phyloP scores from a whole-genome alignment of 2,113 vertebrate species.

The Saguinus imperator region DNA sequence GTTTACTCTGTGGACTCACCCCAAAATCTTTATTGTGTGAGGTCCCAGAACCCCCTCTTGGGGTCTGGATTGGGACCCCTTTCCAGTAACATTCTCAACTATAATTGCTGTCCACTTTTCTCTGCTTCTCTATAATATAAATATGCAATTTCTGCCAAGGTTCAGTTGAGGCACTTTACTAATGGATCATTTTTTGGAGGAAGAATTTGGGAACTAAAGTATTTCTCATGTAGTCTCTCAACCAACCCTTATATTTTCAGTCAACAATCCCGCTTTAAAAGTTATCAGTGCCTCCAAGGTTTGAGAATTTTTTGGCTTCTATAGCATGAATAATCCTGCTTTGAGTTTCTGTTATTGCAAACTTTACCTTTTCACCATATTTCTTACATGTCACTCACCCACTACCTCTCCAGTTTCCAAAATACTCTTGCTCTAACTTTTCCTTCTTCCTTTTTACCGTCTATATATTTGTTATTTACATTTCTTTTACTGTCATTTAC shows the following conservation, averaged over 20 bases:
- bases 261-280: too few species aligned
- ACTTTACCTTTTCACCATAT: not conserved
- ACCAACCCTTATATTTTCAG: not conserved
- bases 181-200: not conserved
- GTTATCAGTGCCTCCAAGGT: not conserved
- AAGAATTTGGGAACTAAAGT: not conserved
- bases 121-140: not conserved
- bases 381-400: not conserved
- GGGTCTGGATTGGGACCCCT: too few species aligned
- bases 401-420: not conserved
- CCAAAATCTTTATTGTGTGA: too few species aligned
- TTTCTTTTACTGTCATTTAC: not conserved
- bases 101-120: not conserved
- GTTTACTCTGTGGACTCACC: too few species aligned
- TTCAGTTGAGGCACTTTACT: not conserved
- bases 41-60: too few species aligned
- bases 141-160: not conserved
- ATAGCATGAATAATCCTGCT: not conserved
- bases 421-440: not conserved
- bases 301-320: not conserved
- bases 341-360: not conserved
- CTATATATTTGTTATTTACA: not conserved
- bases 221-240: not conserved
- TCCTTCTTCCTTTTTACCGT: not conserved
- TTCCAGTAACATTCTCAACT: not conserved